Conservation (phyloP, 2,888 invertebrate species). For the Epinotia demarniana region DNA sequence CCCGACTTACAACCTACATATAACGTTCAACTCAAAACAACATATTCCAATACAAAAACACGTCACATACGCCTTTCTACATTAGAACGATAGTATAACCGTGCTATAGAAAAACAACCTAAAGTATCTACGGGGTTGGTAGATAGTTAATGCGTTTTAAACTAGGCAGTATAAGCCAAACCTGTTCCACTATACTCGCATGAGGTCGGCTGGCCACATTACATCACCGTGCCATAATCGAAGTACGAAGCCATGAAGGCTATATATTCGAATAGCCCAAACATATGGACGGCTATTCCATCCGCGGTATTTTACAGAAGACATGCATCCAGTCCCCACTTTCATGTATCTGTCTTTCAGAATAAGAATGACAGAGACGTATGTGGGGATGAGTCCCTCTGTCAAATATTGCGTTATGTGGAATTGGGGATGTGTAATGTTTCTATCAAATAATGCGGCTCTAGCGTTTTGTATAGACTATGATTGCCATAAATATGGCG, state of each 20-base stretch:
- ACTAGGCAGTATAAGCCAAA: slow-evolving; percentile 48
- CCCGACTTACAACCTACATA: slow-evolving; percentile 38
- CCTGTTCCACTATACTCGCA: slow-evolving; percentile 56
- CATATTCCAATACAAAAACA: slow-evolving; percentile 17
- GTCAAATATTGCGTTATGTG: too few relatives aligned
- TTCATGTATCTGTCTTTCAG: too few relatives aligned
- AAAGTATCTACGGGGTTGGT: slow-evolving; percentile 5
- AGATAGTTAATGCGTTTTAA: slow-evolving; percentile 17
- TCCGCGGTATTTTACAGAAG: too few relatives aligned
- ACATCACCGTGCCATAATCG: slow-evolving; percentile 59
- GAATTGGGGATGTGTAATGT: too few relatives aligned
- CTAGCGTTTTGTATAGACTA: too few relatives aligned
- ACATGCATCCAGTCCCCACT: too few relatives aligned
- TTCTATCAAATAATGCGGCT: too few relatives aligned
- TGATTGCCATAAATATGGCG: too few relatives aligned
- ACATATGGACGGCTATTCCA: neutral
- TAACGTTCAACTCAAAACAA: neutral
- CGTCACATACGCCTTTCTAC: neutral
- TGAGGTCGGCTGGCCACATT: slow-evolving; percentile 66
- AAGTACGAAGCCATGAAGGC: slow-evolving; percentile 45
- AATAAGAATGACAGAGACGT: too few relatives aligned
- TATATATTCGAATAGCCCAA: slow-evolving; percentile 44
- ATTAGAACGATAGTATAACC: neutral
- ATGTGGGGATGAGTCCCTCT: too few relatives aligned
- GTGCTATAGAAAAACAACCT: neutral